Conservation (phyloP, 1,140 invertebrate genomes). For the Phocides pigmalion region DNA sequence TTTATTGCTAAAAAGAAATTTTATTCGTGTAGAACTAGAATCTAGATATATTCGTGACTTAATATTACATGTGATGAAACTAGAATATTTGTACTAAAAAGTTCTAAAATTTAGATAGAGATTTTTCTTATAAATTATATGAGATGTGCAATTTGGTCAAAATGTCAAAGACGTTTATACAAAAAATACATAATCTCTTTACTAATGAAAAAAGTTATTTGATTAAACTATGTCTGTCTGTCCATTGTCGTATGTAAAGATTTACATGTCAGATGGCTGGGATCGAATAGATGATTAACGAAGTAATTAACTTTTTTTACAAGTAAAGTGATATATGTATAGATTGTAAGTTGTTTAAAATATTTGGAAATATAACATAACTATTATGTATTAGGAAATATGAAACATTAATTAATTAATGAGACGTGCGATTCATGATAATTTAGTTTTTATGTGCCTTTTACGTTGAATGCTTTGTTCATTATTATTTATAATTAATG, state of each 20-base stretch:
- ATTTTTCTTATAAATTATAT: constrained; percentile 26
- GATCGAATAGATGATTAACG: too few relatives aligned
- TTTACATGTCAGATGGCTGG: too few relatives aligned
- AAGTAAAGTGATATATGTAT: constrained; percentile 2
- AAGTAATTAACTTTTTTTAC: too few relatives aligned
- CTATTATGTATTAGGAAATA: background rate
- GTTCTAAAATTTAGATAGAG: constrained; percentile 42
- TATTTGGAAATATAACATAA: constrained; percentile 8
- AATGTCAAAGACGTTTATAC: constrained; percentile 40
- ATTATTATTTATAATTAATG: constrained; percentile 1
- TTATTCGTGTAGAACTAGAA: constrained; percentile 5
- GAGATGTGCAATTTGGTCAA: constrained; percentile 43
- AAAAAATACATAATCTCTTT: constrained; percentile 3
- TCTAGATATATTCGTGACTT: constrained; percentile 31
- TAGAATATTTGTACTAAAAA: constrained; percentile 45
- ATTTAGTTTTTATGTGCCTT: constrained; percentile 11
- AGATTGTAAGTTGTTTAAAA: constrained; percentile 6
- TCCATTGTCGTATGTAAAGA: too few relatives aligned
- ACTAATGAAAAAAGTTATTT: too few relatives aligned
- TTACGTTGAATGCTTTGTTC: constrained; percentile 9
- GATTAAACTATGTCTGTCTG: too few relatives aligned
- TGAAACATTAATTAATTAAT: background rate
- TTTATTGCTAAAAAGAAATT: constrained; percentile 2
- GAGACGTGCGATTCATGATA: background rate
- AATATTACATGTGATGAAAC: constrained; percentile 51